Evolutionary conservation across 2,888 invertebrate genomes (phyloP).

Genomic region (Drosophila anceps): DNA sequence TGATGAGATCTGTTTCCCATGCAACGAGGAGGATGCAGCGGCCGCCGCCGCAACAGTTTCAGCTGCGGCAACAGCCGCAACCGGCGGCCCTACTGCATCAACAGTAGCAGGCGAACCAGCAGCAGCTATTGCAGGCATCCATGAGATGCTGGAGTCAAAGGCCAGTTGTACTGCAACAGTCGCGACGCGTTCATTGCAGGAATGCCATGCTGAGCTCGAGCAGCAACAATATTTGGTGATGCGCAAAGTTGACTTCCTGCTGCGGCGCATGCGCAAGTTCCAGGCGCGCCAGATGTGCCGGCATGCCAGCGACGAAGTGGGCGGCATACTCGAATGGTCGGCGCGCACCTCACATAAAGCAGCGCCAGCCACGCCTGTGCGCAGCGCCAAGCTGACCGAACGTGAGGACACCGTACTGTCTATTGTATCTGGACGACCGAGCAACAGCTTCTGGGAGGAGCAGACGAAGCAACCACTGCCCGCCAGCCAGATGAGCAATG

Average conservation of each 20-base stretch:
- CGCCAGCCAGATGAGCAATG: constrained; percentile 87
- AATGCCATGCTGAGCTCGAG: constrained; percentile 79
- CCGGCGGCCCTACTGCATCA: constrained; percentile 10
- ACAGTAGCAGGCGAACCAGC: constrained; percentile 12
- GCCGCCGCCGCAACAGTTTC: constrained; percentile 13
- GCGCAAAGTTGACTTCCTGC: constrained; percentile 90
- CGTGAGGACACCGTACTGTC: constrained; percentile 64
- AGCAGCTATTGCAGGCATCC: constrained; percentile 12
- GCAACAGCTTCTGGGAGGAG: constrained; percentile 79
- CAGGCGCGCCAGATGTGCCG: constrained; percentile 91
- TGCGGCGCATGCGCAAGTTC: constrained; percentile 90
- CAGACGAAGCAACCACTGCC: constrained; percentile 86
- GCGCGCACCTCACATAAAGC: constrained; percentile 86
- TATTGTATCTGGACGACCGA: constrained; percentile 74
- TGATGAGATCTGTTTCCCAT: constrained; percentile 78
- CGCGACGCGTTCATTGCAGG: constrained; percentile 59
- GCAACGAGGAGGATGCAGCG: constrained; percentile 54
- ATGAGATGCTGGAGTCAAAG: constrained; percentile 33
- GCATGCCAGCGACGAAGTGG: constrained; percentile 92
- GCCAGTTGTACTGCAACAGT: constrained; percentile 11
- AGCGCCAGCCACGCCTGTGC: constrained; percentile 45
- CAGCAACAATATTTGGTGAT: constrained; percentile 87
- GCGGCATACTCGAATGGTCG: constrained; percentile 91
- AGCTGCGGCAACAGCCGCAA: constrained; percentile 7
- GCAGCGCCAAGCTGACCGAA: constrained; percentile 49